phyloP scores from a whole-genome alignment of 2,797 vertebrate species.

The Gastrophryne carolinensis region DNA sequence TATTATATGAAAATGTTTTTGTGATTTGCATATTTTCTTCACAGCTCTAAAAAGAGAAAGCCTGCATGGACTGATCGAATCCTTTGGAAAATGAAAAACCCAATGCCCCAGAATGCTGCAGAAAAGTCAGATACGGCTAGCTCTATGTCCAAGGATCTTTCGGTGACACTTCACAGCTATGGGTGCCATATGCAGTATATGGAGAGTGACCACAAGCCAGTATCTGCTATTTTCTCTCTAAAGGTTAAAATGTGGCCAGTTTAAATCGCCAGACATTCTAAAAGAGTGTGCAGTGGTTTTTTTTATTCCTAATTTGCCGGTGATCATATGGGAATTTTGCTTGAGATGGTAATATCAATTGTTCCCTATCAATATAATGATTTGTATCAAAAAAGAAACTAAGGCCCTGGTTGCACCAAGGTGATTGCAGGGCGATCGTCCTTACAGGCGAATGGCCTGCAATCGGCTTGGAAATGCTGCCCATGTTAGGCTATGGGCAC shows the following conservation, averaged over 20 bases:
- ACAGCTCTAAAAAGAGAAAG: conserved; percentile 92
- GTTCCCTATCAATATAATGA: too few species aligned
- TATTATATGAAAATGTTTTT: background rate
- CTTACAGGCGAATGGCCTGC: too few species aligned
- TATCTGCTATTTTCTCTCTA: conserved; percentile 89
- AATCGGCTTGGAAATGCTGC: too few species aligned
- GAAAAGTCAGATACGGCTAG: conserved; percentile 68
- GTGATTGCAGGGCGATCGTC: too few species aligned
- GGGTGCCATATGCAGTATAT: conserved; percentile 92
- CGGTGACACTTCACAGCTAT: conserved; percentile 88
- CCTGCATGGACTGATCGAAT: conserved; percentile 98
- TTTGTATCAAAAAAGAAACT: too few species aligned
- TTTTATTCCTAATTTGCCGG: background rate
- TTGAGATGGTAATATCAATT: too few species aligned
- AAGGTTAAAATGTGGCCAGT: conserved; percentile 69
- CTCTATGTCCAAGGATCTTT: conserved; percentile 68
- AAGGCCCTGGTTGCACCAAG: too few species aligned
- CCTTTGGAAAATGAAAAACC: conserved; percentile 87
- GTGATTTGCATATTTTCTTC: background rate
- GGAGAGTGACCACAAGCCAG: conserved; percentile 94
- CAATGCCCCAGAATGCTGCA: conserved; percentile 63
- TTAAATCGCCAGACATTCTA: background rate
- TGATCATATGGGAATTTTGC: background rate
- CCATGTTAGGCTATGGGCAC: too few species aligned
- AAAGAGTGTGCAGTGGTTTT: background rate